Evolutionary conservation across 2,888 invertebrate genomes (phyloP).

Genomic region (Pseudanteris insignis): DNA sequence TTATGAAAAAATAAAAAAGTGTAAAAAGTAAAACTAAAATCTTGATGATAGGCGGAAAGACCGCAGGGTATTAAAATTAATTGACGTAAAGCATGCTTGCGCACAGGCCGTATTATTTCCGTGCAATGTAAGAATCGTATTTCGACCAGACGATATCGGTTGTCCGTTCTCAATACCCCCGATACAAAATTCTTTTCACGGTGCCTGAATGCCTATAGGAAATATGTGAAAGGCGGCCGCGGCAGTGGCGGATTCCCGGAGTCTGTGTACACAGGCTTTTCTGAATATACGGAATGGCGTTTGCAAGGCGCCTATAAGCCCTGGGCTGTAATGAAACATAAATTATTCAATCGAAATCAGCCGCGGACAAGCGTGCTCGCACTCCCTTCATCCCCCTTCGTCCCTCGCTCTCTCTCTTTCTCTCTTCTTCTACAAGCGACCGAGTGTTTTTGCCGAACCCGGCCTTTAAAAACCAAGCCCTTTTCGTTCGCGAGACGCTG

Average conservation of each 20-base stretch:
- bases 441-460: conserved; percentile 57
- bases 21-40: no score
- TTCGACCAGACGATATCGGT: conserved; percentile 40
- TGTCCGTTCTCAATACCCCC: conserved; percentile 46
- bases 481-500: conserved; percentile 45
- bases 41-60: no score
- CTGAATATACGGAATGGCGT: conserved; percentile 63
- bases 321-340: conserved; percentile 66
- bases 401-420: conserved; percentile 16
- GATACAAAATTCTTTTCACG: conserved; percentile 47
- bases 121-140: conserved; percentile 36
- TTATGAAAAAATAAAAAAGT: no score
- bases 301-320: conserved; percentile 66
- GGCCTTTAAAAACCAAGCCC: conserved; percentile 53
- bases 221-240: conserved; percentile 62
- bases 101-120: conserved; percentile 13
- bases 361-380: conserved; percentile 51
- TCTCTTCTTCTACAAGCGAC: conserved; percentile 32
- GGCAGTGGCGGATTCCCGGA: conserved; percentile 53
- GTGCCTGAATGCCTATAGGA: conserved; percentile 62
- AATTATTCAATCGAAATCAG: conserved; percentile 67
- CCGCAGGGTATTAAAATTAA: conserved; percentile 26
- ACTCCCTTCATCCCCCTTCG: conserved; percentile 3
- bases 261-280: conserved; percentile 61
- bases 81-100: conserved; percentile 6